phyloP scores from a whole-genome alignment of 92 coral and sea anemone species.

The Zoanthus sociatus region DNA sequence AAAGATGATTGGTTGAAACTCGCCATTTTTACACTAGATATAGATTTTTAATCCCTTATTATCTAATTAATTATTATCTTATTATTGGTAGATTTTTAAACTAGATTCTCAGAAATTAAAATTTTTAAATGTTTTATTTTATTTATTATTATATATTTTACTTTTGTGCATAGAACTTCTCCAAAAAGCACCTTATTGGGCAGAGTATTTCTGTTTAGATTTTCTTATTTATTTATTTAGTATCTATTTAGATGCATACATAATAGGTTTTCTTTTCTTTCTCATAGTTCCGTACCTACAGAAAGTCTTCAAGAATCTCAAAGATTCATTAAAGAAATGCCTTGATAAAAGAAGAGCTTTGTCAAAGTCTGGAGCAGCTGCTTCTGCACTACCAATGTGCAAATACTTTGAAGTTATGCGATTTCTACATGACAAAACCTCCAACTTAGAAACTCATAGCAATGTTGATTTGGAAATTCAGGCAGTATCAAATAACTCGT shows the following conservation, averaged over 20 bases:
- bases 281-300: constrained; percentile 1
- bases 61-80: constrained; percentile 5
- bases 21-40: not conserved
- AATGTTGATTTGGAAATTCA: constrained; percentile 1
- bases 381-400: not conserved
- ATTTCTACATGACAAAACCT: not conserved
- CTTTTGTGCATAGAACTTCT: constrained; percentile 5
- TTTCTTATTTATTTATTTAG: not conserved
- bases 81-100: constrained; percentile 9
- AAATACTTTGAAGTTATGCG: not conserved
- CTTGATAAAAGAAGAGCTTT: not conserved
- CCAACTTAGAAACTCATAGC: not conserved
- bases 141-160: constrained; percentile 1
- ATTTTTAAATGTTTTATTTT: constrained; percentile 1
- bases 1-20: constrained; percentile 9
- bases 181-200: constrained; percentile 6
- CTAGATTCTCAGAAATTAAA: constrained; percentile 4
- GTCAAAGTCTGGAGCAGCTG: not conserved
- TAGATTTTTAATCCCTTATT: not conserved
- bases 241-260: not conserved
- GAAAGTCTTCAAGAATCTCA: constrained; percentile 2
- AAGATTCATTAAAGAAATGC: constrained; percentile 5
- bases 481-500: not conserved
- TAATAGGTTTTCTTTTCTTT: not conserved
- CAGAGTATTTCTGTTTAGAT: constrained; percentile 12